Base-by-base conservation (phyloP, 1,140 invertebrate genomes). In the Mamestra configurata region DNA sequence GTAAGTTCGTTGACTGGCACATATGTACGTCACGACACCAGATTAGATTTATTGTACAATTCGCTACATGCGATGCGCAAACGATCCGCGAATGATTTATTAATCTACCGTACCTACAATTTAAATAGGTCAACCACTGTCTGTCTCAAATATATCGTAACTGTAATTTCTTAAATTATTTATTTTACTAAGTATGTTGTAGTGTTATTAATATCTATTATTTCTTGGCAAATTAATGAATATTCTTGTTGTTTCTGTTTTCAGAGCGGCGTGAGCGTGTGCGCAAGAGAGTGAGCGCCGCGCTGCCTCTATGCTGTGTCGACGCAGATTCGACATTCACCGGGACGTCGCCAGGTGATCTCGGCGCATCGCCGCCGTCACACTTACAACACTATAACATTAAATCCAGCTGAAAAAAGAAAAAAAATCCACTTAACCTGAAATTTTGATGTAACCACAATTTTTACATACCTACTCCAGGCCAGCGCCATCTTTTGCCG, bases 271-370 rank as follows among this genome's bases (percentile, higher is more conserved):
- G 75, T 46, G 46, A 66, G 75, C 87, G 93, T 88, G 94, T 92
- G 93, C 96, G 94, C 93, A 96, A 76, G 82, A 59, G 83, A 81
- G 70, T 73, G 82, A 77, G 86, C 85, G 85, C 72, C 84, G 87
- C 89, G 88, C 91, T 86, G 91, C 88, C 89, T 92, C 93, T 94
- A 95, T 95, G 95, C 92, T 96, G 96, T 96, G 94, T 96, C 96
- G 96, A 95, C 95, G 96, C 95, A 96, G 95, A 95, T 96, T 96
- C 90, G 94, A 96, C 89, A 96, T 96, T 91, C 95, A 96, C 91
- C 95, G 96, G 93, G 96, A 96, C 95, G 96, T 96, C 90, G 96
- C 96, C 94, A 96, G 96, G 96, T 96, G 94, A 94, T 86, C 86
- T 85, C 90, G 88, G 79, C 75, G 86, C 86, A 84, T 85, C 84